Evolutionary conservation across 2,888 invertebrate genomes (phyloP).

Genomic region (Hyposoter dolosus): DNA sequence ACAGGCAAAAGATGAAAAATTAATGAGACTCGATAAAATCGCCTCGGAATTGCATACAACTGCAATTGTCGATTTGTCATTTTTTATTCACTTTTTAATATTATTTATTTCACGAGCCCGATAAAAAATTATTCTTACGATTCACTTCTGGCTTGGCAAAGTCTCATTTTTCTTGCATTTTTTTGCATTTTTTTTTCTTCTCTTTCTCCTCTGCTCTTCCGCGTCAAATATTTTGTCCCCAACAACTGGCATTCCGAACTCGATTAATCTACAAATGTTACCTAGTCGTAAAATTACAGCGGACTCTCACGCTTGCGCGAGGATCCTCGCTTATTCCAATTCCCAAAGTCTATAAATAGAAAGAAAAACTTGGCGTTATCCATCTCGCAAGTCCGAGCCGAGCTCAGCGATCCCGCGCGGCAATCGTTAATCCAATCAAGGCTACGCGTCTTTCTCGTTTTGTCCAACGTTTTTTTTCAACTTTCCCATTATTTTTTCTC

Average conservation of each 20-base stretch:
- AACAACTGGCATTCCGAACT: constrained; percentile 84
- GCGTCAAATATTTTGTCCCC: constrained; percentile 14
- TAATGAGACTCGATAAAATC: constrained; percentile 34
- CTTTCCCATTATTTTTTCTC: constrained; percentile 51
- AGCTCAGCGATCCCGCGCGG: constrained; percentile 29
- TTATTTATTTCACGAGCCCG: constrained; percentile 32
- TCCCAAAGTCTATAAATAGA: constrained; percentile 27
- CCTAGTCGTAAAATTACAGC: constrained; percentile 78
- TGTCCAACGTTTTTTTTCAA: constrained; percentile 77
- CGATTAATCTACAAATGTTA: constrained; percentile 80
- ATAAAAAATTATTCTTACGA: constrained; percentile 50
- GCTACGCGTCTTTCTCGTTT: constrained; percentile 63
- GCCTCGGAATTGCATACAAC: constrained; percentile 50
- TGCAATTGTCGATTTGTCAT: constrained; percentile 33
- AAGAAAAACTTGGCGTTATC: constrained; percentile 8
- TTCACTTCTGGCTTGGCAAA: constrained; percentile 38
- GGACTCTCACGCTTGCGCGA: constrained; percentile 79
- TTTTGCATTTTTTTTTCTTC: constrained; percentile 34
- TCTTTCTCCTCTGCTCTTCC: constrained; percentile 51
- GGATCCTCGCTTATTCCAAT: constrained; percentile 68
- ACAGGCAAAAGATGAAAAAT: constrained; percentile 28
- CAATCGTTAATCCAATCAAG: constrained; percentile 71
- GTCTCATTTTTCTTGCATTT: constrained; percentile 56
- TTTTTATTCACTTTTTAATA: constrained; percentile 20
- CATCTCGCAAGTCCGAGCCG: constrained; percentile 34